A percentile compares a stretch with the other conserved stretches of the same genome.
Conservation (phyloP, 2,113 vertebrate species). For the Diadophis punctatus region DNA sequence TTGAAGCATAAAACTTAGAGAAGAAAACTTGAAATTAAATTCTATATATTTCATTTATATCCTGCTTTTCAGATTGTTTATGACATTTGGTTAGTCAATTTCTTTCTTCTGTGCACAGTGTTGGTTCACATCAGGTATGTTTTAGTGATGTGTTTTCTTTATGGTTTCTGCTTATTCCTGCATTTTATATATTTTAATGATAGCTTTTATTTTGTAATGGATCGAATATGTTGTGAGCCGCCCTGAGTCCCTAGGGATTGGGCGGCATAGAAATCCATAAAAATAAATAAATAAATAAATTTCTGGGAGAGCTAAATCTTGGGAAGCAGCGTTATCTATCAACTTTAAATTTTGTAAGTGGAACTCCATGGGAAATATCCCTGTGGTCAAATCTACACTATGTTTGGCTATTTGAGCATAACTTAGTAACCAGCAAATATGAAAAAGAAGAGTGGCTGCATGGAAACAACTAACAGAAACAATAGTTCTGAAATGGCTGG, state of each 20-base stretch:
- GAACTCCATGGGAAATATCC: neutral
- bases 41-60: neutral
- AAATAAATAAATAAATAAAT: too few species aligned
- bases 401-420: neutral
- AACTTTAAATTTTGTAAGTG: neutral
- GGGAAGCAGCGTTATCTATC: neutral
- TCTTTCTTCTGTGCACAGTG: neutral
- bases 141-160: neutral
- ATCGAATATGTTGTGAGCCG: too few species aligned
- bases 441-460: neutral
- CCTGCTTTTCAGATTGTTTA: neutral
- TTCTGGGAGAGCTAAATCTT: neutral
- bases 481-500: neutral
- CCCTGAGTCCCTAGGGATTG: too few species aligned
- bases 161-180: neutral
- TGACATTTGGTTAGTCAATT: neutral
- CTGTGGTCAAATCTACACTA: neutral
- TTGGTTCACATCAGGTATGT: neutral
- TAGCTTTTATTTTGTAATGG: too few species aligned
- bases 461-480: neutral
- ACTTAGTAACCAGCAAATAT: neutral
- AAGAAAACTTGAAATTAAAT: neutral
- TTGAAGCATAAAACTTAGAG: neutral
- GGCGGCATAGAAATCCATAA: too few species aligned
- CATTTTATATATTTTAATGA: too few species aligned